Evolutionary conservation across 2,113 vertebrate species (phyloP).

Genomic region (Cyanoliseus patagonus): DNA sequence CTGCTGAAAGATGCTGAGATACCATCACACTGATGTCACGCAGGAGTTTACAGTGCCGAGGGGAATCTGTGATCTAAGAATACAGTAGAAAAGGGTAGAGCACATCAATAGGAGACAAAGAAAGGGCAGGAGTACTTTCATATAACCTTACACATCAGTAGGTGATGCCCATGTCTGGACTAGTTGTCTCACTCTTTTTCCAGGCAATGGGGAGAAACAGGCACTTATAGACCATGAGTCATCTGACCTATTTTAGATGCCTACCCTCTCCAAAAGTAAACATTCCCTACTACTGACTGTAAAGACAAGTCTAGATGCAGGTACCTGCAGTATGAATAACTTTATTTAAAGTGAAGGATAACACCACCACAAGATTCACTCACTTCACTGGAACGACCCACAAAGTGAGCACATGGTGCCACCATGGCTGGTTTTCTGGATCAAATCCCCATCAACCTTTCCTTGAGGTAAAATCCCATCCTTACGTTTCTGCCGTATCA

Average conservation of each 20-base stretch:
- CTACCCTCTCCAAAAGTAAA: background rate
- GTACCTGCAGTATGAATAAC: background rate
- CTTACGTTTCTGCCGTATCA: rapidly evolving
- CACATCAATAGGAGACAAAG: rapidly evolving
- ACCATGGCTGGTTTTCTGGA: rapidly evolving
- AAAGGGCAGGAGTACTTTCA: background rate
- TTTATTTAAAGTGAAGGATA: background rate
- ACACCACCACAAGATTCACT: background rate
- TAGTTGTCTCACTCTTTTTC: background rate
- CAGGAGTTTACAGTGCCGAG: background rate
- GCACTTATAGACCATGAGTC: background rate
- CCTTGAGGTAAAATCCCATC: background rate
- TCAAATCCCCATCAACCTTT: background rate
- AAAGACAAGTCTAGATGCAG: background rate
- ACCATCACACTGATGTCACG: rapidly evolving
- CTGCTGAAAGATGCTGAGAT: background rate
- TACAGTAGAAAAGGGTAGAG: background rate
- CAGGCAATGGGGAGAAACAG: background rate
- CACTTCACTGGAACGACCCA: background rate
- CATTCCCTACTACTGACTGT: background rate
- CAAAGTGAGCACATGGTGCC: background rate
- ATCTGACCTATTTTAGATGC: background rate
- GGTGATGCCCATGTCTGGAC: background rate
- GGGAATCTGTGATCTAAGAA: background rate
- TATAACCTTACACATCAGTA: background rate